phyloP scores from a whole-genome alignment of 2,113 vertebrate genomes.

The Clarias batrachus region DNA sequence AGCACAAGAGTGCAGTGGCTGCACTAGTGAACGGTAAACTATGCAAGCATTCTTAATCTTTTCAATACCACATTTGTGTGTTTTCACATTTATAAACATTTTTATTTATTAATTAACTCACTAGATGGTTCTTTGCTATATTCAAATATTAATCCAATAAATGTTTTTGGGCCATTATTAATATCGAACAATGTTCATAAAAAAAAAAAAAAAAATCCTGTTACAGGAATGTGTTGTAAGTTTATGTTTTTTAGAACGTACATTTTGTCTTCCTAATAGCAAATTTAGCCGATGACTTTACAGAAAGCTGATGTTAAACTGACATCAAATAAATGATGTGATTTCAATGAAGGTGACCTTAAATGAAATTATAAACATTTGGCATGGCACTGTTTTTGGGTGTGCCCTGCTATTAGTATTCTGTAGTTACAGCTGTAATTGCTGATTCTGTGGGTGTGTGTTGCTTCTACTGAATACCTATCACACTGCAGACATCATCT shows the following conservation, averaged over 20 bases:
- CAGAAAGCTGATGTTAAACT: not conserved
- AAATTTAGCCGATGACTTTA: not conserved
- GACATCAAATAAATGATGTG: not conserved
- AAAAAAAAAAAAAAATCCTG: not conserved
- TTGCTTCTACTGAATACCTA: not conserved
- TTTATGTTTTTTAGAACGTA: not conserved
- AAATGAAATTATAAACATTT: not conserved
- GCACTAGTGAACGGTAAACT: constrained; percentile 86
- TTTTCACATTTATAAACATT: not conserved
- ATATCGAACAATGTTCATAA: not conserved
- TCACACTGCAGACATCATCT: not conserved
- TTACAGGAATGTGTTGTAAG: not conserved
- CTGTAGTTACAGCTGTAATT: not conserved
- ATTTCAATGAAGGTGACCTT: not conserved
- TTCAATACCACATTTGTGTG: not conserved
- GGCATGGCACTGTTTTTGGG: not conserved
- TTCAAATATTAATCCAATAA: not conserved
- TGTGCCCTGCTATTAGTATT: not conserved
- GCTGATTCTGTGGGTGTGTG: not conserved
- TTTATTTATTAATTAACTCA: not conserved
- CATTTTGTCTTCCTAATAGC: not conserved
- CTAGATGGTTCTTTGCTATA: not conserved
- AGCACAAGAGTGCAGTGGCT: constrained; percentile 86
- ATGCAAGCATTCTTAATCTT: not conserved
- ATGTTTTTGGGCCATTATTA: not conserved